Base-by-base conservation (phyloP, 2,888 invertebrate species). In the Rotaria magnacalcarata region DNA sequence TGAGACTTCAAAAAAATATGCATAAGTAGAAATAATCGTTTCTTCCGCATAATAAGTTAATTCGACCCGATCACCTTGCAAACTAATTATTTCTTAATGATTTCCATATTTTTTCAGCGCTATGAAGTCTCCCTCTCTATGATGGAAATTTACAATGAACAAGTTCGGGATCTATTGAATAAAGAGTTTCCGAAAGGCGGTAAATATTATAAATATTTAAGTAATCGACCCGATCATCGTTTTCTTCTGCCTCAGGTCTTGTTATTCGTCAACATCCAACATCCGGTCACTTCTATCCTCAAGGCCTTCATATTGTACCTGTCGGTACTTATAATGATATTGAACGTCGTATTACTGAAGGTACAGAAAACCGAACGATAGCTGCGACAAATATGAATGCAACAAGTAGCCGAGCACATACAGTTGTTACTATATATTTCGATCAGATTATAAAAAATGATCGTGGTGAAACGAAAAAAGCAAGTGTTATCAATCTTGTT, bases 191-290 rank as follows among this genome's bases (percentile, higher is more conserved):
- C 90, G 10, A 91, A 91, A 88, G 91, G 90, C 11, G 86, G 93
- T 67, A 93, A 93, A 88, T 93, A 93, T 88, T 92, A 92, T 92
- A 89, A 90, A 89, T 86, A 80, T 86, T 85, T 56, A 75, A 84
- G 75, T 14, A 24, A 52, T 8, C 14, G 14, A 52, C 1, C 16
- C 16, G 52, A 16, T 52, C 52, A 1, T 52, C 14, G 14, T 52
- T 52, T 14, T 8, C 3, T 52, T 11, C 2, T 52, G 14, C 50
- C 27, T 1, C 4, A 67, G 90, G 90, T 60, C 88, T 91, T 21
- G 89, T 88, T 52, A 90, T 91, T 21, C 88, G 91, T 86, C 91
- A 91, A 88, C 90, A 90, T 87, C 90, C 91, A 54, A 90, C 90
- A 87, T 88, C 90, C 80, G 91, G 91, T 24, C 88, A 89, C 87